These are phyloP conservation scores for Drosophila arawakana DNA, from an alignment of 1,140 invertebrate species.

Conservation along the genomic window DNA sequence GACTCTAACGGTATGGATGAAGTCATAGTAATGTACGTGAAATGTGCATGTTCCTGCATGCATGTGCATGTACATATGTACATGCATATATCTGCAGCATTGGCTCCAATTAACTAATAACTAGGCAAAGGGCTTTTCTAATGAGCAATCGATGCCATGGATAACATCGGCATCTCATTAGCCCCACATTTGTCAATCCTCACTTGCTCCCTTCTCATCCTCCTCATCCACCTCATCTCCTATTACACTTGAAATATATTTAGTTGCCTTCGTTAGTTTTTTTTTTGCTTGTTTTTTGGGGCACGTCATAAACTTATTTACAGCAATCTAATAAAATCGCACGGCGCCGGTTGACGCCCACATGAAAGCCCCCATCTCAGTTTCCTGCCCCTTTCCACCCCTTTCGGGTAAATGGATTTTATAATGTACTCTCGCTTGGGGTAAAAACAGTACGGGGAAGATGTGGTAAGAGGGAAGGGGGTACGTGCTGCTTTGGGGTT, in stretches of 20 bases:
- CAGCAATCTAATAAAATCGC: conserved; percentile 79
- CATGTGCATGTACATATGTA: conserved; percentile 3
- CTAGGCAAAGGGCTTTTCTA: background rate
- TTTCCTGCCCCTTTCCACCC: background rate
- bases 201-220: background rate
- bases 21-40: conserved; percentile 48
- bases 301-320: conserved; percentile 76
- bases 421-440: conserved; percentile 5
- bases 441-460: background rate
- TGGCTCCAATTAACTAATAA: background rate
- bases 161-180: conserved; percentile 8
- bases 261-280: conserved; percentile 10
- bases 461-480: conserved; percentile 9
- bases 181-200: background rate
- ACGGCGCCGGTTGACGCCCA: conserved; percentile 71
- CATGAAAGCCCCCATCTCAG: background rate
- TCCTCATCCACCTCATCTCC: background rate
- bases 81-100: conserved; percentile 14
- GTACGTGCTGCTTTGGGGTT: conserved; percentile 66
- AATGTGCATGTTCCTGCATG: too few species aligned
- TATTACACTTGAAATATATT: background rate
- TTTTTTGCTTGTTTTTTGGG: conserved; percentile 49
- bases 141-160: conserved; percentile 2
- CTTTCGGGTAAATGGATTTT: conserved; percentile 53
- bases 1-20: conserved; percentile 30